Base-by-base conservation (phyloP, 2,888 invertebrate species). In the Plebejus argus region DNA sequence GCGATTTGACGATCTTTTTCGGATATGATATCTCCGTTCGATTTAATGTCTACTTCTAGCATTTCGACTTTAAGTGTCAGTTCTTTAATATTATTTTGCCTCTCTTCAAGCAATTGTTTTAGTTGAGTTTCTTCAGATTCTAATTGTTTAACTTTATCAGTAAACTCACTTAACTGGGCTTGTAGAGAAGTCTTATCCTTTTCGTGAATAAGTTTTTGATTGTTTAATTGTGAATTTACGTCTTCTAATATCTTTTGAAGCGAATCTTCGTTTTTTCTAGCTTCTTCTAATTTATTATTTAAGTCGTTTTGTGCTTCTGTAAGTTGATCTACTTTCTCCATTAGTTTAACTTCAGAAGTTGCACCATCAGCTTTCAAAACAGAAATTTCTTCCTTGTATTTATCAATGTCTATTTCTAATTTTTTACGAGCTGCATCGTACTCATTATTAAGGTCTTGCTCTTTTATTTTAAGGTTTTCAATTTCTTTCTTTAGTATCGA, bases 1-100 rank as follows among this genome's bases (percentile, higher is more conserved):
- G 84, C 81, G 49, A 95, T 85, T 88, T 95, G 94, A 1, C 91
- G 89, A 82, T 94, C 93, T 84, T 95, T 94, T 86, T 95, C 94
- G 76, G 80, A 82, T 5, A 95, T 85, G 39, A 91, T 88, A 85
- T 92, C 92, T 81, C 88, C 81, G 82, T 93, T 94, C 0, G 92
- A 92, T 85, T 91, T 92, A 18, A 94, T 84, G 82, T 95, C 95
- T 49, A 89, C 87, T 85, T 91, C 90, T 56, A 91, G 83, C 91
- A 93, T 91, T 87, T 93, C 92, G 80, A 92, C 80, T 86, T 94
- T 93, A 15, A 90, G 83, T 56, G 85, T 88, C 10, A 94, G 84
- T 61, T 94, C 92, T 83, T 94, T 93, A 33, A 92, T 82, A 80
- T 82, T 80, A 78, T 85, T 89, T 83, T 92, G 91, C 81, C 93